Evolutionary conservation across 2,797 vertebrate species (phyloP), one percentile per base, ranked within the genome.

Genomic region (Neomorphus geoffroyi): DNA sequence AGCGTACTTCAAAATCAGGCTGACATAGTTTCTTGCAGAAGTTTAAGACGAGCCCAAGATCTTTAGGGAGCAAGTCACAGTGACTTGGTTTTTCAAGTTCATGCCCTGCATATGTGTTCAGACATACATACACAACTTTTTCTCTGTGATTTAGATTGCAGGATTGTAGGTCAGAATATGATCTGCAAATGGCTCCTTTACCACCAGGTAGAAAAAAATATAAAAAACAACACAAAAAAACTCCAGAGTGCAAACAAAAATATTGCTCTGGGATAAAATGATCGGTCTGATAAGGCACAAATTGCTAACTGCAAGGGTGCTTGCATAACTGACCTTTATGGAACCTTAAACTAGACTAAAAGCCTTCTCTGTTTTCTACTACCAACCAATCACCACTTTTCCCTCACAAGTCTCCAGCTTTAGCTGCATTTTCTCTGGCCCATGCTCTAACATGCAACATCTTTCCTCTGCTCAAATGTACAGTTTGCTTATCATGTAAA

Each of bases 341-440:
- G 93, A 94, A 92, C 8, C 46, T 30, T 84, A 66, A 70, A 64
- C 21, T 27, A 93, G 41, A 82, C 64, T 71, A 71, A 74, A 85
- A 92, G 33, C 32, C 11, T 85, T 54, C 30, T 51, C 65, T 37
- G 9, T 7, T 80, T 87, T 78, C 65, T 86, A 74, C 46, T 57
- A 73, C 19, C 61, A 83, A 61, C 22, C 13, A 65, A 35, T 41
- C 26, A 45, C 2, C 13, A 81, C 66, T 65, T 91, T 62, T 64
- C 50, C 33, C 37, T 89, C 43, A 72, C 22, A 74, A 53, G 32
- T 73, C 35, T 62, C 23, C 64, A 92, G 70, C 45, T 70, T 88
- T 39, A 94, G 51, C 33, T 81, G 46, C 39, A 27, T 96, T 51
- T 95, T 82, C 37, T 53, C 74, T 64, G 57, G 48, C 67, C 57